Evolutionary conservation across 1,140 invertebrate genomes (phyloP), one percentile per base, ranked within the genome.

Genomic region (Drosophila kikkawai): DNA sequence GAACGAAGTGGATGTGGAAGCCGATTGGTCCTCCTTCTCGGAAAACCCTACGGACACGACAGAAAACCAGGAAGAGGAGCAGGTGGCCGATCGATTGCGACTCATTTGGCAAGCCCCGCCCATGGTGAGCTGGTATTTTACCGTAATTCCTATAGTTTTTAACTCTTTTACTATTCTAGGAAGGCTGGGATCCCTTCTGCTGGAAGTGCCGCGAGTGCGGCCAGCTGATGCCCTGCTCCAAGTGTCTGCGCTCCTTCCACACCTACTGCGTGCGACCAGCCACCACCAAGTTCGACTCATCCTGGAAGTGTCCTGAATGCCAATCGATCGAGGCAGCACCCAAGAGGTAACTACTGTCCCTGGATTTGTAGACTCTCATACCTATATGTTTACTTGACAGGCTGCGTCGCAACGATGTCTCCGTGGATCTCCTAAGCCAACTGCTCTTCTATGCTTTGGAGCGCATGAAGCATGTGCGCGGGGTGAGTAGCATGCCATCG

Each of bases 251-350:
- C 11, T 95, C 96, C 1, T 98, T 95, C 93, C 98, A 99, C 93
- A 93, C 94, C 5, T 96, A 95, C 85, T 99, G 98, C 93, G 93
- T 96, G 32, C 94, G 94, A 7, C 94, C 95, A 66, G 95, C 94
- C 9, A 93, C 94, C 26, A 93, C 93, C 5, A 93, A 93, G 11
- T 93, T 94, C 22, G 93, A 95, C 6, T 93, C 93, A 51, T 90
- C 93, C 22, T 98, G 97, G 97, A 95, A 97, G 41, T 99, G 98
- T 91, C 95, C 96, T 1, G 98, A 99, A 93, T 99, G 98, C 93
- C 94, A 96, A 74, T 93, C 95, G 45, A 95, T 97, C 57, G 94
- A 98, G 80, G 95, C 97, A 97, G 93, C 97, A 95, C 93, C 95
- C 95, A 55, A 96, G 96, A 78, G 95, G 92, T 92, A 64, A 26